Evolutionary conservation across 1,140 invertebrate species (phyloP).

Genomic region (Drosophila auraria): DNA sequence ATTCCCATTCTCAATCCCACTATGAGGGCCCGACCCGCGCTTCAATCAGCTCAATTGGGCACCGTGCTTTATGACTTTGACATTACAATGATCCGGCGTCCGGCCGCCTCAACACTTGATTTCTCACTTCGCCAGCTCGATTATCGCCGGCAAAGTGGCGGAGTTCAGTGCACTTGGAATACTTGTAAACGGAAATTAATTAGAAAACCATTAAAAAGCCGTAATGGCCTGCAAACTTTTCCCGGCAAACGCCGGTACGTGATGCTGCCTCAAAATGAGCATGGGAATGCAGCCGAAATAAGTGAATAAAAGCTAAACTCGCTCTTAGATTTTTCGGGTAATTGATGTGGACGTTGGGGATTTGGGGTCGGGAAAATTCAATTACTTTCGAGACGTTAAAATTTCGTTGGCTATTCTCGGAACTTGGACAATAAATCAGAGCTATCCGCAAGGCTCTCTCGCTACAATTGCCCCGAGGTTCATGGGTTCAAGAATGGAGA

Average conservation of each 20-base stretch:
- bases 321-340: slow-evolving; percentile 33
- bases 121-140: slow-evolving; percentile 50
- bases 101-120: slow-evolving; percentile 54
- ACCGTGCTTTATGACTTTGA: slow-evolving; percentile 63
- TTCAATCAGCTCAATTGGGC: slow-evolving; percentile 70
- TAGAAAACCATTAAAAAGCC: slow-evolving; percentile 73
- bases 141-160: slow-evolving; percentile 8
- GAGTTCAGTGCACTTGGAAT: slow-evolving; percentile 68
- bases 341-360: slow-evolving; percentile 19
- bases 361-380: slow-evolving; percentile 40
- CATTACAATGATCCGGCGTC: slow-evolving; percentile 53
- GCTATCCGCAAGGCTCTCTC: slow-evolving; percentile 5
- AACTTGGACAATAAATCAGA: slow-evolving; percentile 46
- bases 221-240: slow-evolving; percentile 39
- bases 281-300: slow-evolving; percentile 56
- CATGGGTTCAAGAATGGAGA: slow-evolving; percentile 5
- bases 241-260: slow-evolving; percentile 42
- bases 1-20: slow-evolving; percentile 15
- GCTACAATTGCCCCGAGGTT: slow-evolving; percentile 6
- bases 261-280: slow-evolving; percentile 29
- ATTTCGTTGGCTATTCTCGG: not conserved
- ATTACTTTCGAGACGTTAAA: slow-evolving; percentile 35
- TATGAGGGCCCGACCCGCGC: slow-evolving; percentile 65
- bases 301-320: slow-evolving; percentile 10
- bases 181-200: slow-evolving; percentile 72